Base-by-base conservation (phyloP, 2,113 vertebrate species). In the Jacana jacana region DNA sequence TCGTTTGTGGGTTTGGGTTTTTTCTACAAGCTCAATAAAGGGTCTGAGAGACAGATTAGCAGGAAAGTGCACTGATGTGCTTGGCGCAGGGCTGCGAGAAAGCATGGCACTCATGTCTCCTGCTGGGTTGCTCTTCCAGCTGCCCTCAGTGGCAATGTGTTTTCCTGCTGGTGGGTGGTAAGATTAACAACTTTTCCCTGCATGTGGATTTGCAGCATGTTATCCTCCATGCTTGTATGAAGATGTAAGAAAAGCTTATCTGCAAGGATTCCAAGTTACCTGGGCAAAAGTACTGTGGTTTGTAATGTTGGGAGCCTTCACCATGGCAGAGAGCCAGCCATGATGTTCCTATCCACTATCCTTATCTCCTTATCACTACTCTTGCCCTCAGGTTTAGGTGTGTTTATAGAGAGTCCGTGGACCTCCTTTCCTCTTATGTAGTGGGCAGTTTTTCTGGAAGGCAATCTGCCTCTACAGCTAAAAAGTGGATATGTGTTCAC, bases 11-110 rank as follows among this genome's bases (percentile, higher is more conserved):
- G 30, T 42, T 73, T 88, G 37, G 24, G 8, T 0, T 13, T 49
- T 63, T 72, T 95, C 89, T 63, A 93, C 80, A 82, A 89, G 81
- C 51, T 77, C 46, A 73, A 14, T 71, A 86, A 95, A 75, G 39
- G 57, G 52, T 44, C 37, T 55, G 27, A 35, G 46, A 78, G 64
- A 55, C 44, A 13, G 31, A 68, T 71, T 11, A 63, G 24, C 37
- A 44, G 49, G 60, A 19, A 91, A 81, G 76, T 10, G 37, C 18
- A 7, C 30, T 2, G 25, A 49, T 81, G 37, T 2, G 4, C 57
- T 79, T 42, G 60, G 71, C 3, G 2, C 39, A n/a, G 20, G 69
- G 35, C 71, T 46, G 70, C 24, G 30, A 35, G 72, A 68, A 44
- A 65, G 42, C 66, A 15, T 31, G 65, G 55, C n/a, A 20, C 39